phyloP scores from a whole-genome alignment of 2,888 invertebrate species.

The Spicauda simplicius region DNA sequence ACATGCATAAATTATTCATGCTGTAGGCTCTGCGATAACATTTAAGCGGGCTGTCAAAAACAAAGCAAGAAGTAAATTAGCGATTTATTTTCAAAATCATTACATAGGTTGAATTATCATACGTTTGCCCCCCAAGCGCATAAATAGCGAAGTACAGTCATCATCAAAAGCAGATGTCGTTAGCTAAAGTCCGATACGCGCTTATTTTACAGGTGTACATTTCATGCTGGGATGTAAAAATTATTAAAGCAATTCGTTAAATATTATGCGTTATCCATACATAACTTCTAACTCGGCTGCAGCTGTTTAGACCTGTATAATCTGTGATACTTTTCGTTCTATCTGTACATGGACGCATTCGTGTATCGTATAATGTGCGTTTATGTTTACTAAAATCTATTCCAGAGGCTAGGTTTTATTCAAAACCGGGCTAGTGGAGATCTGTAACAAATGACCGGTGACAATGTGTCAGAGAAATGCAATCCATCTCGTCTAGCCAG shows the following conservation, averaged over 20 bases:
- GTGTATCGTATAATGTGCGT: constrained; percentile 48
- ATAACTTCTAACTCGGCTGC: constrained; percentile 27
- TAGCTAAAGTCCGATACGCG: not conserved
- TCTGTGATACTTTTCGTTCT: constrained; percentile 13
- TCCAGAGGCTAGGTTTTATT: constrained; percentile 69
- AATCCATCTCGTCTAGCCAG: constrained; percentile 77
- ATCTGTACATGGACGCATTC: constrained; percentile 44
- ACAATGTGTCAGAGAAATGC: constrained; percentile 72
- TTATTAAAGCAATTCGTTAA: constrained; percentile 8
- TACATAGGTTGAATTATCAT: constrained; percentile 57
- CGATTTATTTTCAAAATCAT: constrained; percentile 53
- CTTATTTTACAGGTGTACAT: constrained; percentile 23
- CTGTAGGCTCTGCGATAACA: constrained; percentile 6
- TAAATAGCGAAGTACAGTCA: constrained; percentile 59
- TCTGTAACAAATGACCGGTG: constrained; percentile 72
- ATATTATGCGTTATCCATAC: constrained; percentile 17
- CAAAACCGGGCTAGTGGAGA: constrained; percentile 58
- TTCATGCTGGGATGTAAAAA: constrained; percentile 12
- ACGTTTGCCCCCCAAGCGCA: constrained; percentile 58
- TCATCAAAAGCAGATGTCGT: constrained; percentile 38
- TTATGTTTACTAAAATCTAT: constrained; percentile 52
- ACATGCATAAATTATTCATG: constrained; percentile 25
- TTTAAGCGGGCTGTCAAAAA: constrained; percentile 44
- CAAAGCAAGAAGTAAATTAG: constrained; percentile 60
- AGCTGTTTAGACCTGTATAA: constrained; percentile 34